These are phyloP conservation scores for Istiophorus platypterus DNA, from an alignment of 2,113 vertebrate species.

Conservation along the genomic window DNA sequence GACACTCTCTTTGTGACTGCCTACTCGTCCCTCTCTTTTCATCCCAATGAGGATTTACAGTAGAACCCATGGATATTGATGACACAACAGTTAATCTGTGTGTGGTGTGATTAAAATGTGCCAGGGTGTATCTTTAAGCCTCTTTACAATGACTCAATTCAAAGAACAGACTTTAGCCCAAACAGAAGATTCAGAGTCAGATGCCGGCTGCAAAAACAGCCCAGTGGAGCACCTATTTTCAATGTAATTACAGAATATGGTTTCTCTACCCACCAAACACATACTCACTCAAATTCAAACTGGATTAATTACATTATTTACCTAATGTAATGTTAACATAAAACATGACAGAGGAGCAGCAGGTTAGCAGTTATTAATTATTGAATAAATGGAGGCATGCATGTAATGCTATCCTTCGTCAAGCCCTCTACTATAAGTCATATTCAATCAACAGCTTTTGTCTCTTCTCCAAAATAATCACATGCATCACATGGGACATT, in stretches of 20 bases:
- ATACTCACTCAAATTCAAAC: not conserved
- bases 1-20: not conserved
- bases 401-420: not conserved
- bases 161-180: conserved; percentile 9
- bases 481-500: conserved; percentile 21
- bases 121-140: conserved; percentile 52
- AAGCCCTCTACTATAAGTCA: not conserved
- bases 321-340: not conserved
- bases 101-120: conserved; percentile 45
- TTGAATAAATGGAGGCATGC: not conserved
- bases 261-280: conserved; percentile 3
- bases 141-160: conserved; percentile 45
- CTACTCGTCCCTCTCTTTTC: not conserved
- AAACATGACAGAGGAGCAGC: not conserved
- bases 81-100: conserved; percentile 50
- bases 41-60: conserved; percentile 26
- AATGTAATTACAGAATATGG: not conserved
- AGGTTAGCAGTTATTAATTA: too few relatives aligned
- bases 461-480: conserved; percentile 9
- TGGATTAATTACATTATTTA: not conserved
- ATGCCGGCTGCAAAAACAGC: conserved; percentile 6
- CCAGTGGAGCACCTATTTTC: not conserved
- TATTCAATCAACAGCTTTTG: not conserved
- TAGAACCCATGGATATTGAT: conserved; percentile 9
- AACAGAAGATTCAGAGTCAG: not conserved